phyloP scores from a whole-genome alignment of 92 coral and sea anemone genomes.

The Zoanthus sansibaricus region DNA sequence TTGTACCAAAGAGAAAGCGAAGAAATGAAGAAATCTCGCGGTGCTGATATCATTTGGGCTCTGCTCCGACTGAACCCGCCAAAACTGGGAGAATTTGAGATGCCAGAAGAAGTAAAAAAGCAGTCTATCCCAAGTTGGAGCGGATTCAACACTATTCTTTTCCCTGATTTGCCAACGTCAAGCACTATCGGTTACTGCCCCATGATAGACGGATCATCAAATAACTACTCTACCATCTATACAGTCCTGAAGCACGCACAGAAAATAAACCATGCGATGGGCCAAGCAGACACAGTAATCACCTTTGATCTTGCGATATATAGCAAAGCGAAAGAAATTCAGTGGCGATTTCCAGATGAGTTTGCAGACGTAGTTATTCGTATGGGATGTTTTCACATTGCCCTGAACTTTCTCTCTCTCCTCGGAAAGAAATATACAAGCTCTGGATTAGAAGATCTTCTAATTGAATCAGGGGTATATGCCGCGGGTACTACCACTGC shows the following conservation, averaged over 20 bases:
- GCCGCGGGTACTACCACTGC: conserved; percentile 34
- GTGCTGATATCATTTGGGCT: conserved; percentile 22
- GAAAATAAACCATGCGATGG: not conserved
- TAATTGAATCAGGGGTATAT: conserved; percentile 67
- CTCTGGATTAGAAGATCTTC: conserved; percentile 29
- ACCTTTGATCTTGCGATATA: conserved; percentile 47
- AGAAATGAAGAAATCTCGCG: conserved; percentile 34
- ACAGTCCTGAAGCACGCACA: conserved; percentile 38
- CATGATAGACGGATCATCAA: conserved; percentile 15
- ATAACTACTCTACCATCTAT: not conserved
- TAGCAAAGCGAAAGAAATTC: conserved; percentile 7
- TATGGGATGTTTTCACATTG: not conserved
- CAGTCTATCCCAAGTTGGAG: conserved; percentile 3
- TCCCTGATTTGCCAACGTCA: conserved; percentile 27
- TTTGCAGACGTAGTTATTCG: not conserved
- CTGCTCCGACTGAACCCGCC: conserved; percentile 39
- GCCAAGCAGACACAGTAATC: conserved; percentile 42
- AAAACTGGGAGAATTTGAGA: conserved; percentile 33
- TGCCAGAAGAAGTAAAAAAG: conserved; percentile 7
- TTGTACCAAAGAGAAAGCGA: conserved; percentile 39
- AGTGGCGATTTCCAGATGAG: conserved; percentile 2
- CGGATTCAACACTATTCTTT: conserved; percentile 34
- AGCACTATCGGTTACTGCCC: conserved; percentile 52
- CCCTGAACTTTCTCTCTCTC: conserved; percentile 6
- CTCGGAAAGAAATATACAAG: not conserved